These are phyloP conservation scores for Macrostomum cliftonense DNA, from an alignment of 2,888 invertebrate genomes.

Conservation along the genomic window DNA sequence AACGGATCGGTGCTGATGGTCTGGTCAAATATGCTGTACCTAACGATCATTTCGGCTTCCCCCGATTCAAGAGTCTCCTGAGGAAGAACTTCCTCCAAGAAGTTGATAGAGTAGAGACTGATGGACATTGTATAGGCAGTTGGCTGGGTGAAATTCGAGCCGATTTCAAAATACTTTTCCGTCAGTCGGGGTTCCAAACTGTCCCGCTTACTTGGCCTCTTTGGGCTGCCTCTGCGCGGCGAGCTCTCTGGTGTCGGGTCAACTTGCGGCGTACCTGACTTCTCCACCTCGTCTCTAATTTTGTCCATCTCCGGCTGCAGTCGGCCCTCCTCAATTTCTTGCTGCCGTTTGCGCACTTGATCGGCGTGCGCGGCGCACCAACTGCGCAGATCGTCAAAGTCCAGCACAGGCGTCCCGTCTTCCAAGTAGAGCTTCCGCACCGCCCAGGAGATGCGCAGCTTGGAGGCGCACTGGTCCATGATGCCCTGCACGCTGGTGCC, in stretches of 20 bases:
- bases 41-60: not conserved
- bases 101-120: no score
- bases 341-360: not conserved
- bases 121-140: no score
- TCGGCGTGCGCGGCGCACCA: constrained; percentile 17
- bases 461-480: constrained; percentile 26
- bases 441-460: constrained; percentile 24
- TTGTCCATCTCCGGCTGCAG: not conserved
- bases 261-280: no score
- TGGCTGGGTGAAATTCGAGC: no score
- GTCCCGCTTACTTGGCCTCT: no score
- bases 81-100: no score
- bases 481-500: constrained; percentile 33
- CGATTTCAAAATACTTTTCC: no score
- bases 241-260: no score
- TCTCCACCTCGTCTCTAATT: not conserved
- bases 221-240: no score
- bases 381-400: constrained; percentile 28
- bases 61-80: not conserved
- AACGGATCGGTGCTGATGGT: not conserved
- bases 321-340: not conserved
- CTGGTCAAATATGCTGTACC: not conserved
- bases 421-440: constrained; percentile 28
- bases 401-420: constrained; percentile 28
- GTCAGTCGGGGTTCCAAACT: no score